Base-by-base conservation (phyloP, 2,113 vertebrate genomes). In the Aix galericulata region DNA sequence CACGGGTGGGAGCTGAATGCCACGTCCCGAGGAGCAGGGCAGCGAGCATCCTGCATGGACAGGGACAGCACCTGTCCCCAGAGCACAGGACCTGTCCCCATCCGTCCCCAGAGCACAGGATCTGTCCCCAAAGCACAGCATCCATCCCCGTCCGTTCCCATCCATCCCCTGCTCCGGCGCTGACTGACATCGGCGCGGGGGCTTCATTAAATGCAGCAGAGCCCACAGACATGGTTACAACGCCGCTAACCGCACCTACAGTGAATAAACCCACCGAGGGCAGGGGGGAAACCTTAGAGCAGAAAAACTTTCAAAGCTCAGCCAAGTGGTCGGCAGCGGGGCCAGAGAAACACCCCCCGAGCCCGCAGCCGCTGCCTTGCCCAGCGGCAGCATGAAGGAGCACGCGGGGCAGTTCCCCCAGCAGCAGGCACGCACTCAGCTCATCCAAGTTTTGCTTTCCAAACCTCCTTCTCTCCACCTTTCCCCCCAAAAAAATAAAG, bases 231-330 rank as follows among this genome's bases (percentile, higher is more conserved):
- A 8, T 4, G 3, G 15, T 3, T 18, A 38, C 38, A 46, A 64
- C 9, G 1, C 69, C 42, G 68, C 10, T 82, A 42, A 27, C 38
- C 3, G 1, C 6, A 0, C 1, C 38, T 11, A 40, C 53, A 62
- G 75, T 2, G 0, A 4, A 32, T 2, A 66, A 93, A 56, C 31
- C 16, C 80, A 42, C 21, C 1, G 1, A 14, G 2, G 8, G 5
- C 4, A 16, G 46, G 5, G 17, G 13, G 2, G 0, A 4, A 13
- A 2, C 2, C 15, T 18, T 60, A 36, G 60, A n/a, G 44, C 2
- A 11, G 31, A 34, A 63, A 53, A 87, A 58, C 67, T 84, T 66
- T 10, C 11, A 3, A 55, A 40, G 53, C 1, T 27, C 27, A 46
- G 58, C 85, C 85, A 62, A 87, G 53, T 26, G 5, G 25, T 42